Percentiles rank a stretch among this genome's conserved stretches.
phyloP scores from a whole-genome alignment of 92 coral and sea anemone species.

The Phenganax stokvisi region DNA sequence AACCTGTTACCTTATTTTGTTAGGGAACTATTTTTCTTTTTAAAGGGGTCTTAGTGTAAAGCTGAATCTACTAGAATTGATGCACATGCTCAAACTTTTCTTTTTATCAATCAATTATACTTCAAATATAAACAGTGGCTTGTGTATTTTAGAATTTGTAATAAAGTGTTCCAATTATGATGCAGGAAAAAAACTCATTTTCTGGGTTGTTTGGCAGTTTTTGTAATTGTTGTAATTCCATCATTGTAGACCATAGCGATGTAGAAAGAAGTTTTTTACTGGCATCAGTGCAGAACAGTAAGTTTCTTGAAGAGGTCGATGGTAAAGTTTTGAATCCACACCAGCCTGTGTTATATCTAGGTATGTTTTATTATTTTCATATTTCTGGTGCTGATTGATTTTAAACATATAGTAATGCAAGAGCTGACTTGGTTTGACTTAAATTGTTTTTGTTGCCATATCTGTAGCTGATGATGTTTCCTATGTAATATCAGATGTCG shows the following conservation, averaged over 20 bases:
- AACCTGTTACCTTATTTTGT: not conserved
- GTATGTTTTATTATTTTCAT: not conserved
- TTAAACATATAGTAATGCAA: not conserved
- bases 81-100: too few species aligned
- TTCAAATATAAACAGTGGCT: too few species aligned
- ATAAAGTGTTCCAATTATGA: not conserved
- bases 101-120: too few species aligned
- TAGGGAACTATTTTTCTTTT: too few species aligned
- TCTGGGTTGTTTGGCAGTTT: not conserved
- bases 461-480: constrained; percentile 38
- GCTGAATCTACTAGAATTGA: too few species aligned
- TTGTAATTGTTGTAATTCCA: constrained; percentile 18
- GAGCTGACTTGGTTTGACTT: not conserved
- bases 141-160: not conserved
- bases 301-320: constrained; percentile 7
- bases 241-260: constrained; percentile 2
- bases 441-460: not conserved
- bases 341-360: constrained; percentile 8
- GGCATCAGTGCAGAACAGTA: not conserved
- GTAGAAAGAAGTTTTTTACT: constrained; percentile 22
- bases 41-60: too few species aligned
- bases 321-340: not conserved
- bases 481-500: constrained; percentile 34
- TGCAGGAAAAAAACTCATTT: not conserved
- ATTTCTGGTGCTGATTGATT: too few species aligned